Conservation (phyloP, 2,888 invertebrate genomes). For the Noctua fimbriata region DNA sequence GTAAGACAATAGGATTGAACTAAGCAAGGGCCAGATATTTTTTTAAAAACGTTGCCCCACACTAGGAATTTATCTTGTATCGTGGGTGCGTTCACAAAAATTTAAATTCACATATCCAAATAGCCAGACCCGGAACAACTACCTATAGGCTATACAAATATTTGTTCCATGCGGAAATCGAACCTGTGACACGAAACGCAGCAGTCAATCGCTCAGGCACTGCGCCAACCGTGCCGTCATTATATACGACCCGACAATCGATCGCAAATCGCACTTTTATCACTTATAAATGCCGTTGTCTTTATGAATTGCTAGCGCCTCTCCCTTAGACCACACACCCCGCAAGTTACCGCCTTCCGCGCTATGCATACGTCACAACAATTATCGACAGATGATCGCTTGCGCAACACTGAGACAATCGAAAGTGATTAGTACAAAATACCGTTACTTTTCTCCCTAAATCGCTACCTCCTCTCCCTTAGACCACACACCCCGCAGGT, state of each 20-base stretch:
- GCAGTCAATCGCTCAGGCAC: no score
- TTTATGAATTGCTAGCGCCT: neutral
- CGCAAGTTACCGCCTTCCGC: constrained; percentile 64
- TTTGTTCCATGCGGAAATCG: no score
- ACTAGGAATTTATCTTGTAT: no score
- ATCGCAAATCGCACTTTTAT: neutral
- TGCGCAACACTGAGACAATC: constrained; percentile 46
- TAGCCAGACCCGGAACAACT: no score
- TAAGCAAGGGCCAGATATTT: no score
- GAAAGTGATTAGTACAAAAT: constrained; percentile 51
- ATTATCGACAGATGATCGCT: constrained; percentile 59
- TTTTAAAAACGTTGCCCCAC: no score
- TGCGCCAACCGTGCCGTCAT: no score
- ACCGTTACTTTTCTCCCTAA: neutral
- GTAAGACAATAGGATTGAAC: neutral
- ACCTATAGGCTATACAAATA: no score
- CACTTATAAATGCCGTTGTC: neutral
- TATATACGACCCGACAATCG: no score
- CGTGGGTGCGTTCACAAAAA: no score
- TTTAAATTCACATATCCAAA: no score
- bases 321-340: neutral
- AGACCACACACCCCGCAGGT: constrained; percentile 45
- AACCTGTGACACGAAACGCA: no score
- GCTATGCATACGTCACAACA: constrained; percentile 63
- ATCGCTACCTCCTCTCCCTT: constrained; percentile 3